Evolutionary conservation across 92 coral and sea anemone species (phyloP).

Genomic region (Phymanthus crucifer): DNA sequence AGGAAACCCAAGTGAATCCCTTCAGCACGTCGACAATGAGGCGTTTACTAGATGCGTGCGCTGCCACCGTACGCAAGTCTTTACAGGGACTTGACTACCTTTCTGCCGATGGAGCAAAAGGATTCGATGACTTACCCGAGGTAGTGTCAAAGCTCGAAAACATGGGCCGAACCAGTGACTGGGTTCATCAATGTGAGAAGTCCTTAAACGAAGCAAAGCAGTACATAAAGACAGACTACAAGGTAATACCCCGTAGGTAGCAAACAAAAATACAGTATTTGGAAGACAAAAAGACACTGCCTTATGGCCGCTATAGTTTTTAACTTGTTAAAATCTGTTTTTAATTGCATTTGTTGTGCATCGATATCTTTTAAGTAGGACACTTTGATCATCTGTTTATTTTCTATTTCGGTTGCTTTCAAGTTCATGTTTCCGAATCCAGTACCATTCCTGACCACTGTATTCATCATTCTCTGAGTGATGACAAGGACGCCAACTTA

Average conservation of each 20-base stretch:
- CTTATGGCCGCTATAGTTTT: not conserved
- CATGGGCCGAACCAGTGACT: not conserved
- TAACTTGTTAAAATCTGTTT: not conserved
- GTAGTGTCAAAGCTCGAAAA: constrained; percentile 2
- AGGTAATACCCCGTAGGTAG: constrained; percentile 21
- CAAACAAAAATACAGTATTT: not conserved
- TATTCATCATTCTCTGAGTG: constrained; percentile 20
- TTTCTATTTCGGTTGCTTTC: not conserved
- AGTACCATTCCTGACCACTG: constrained; percentile 25
- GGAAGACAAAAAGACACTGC: constrained; percentile 4
- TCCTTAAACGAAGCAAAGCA: constrained; percentile 20
- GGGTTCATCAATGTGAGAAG: not conserved
- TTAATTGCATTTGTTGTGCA: not conserved
- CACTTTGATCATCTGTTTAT: not conserved
- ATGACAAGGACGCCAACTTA: not conserved
- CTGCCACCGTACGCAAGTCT: constrained; percentile 28
- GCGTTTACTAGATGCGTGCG: constrained; percentile 16
- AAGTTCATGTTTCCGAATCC: constrained; percentile 20
- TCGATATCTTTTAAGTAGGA: not conserved
- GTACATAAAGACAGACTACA: no score
- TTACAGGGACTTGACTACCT: no score
- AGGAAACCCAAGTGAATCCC: constrained; percentile 14
- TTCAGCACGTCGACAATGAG: constrained; percentile 17
- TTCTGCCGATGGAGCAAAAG: constrained; percentile 16
- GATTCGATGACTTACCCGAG: constrained; percentile 12